Percentiles rank a stretch among this genome's conserved stretches.
Evolutionary conservation across 2,797 vertebrate genomes (phyloP).

Genomic region (Lutjanus campechanus): DNA sequence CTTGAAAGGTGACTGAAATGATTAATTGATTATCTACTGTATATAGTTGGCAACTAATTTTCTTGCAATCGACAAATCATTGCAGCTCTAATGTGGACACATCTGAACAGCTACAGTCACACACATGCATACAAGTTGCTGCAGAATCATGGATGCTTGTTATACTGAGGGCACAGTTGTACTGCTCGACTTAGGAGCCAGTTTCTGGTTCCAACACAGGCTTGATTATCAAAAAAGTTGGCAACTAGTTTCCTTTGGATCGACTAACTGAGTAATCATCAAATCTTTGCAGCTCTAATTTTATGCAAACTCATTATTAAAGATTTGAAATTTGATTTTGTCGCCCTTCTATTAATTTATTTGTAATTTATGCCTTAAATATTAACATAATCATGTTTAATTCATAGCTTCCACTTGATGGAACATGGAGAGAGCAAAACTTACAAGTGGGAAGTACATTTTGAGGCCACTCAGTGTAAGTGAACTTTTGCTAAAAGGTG

Average conservation of each 20-base stretch:
- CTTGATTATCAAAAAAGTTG: constrained; percentile 27
- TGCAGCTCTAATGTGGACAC: constrained; percentile 6
- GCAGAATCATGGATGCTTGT: constrained; percentile 27
- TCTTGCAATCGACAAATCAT: too few relatives aligned
- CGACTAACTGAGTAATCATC: too few relatives aligned
- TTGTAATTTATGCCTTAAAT: constrained; percentile 12
- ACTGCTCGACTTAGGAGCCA: not conserved
- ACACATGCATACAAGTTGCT: constrained; percentile 21
- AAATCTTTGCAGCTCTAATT: too few relatives aligned
- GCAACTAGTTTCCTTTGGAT: too few relatives aligned
- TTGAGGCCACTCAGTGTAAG: constrained; percentile 57
- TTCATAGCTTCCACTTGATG: constrained; percentile 10
- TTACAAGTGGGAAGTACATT: constrained; percentile 47
- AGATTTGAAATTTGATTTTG: not conserved
- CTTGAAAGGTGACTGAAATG: too few relatives aligned
- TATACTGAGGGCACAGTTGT: constrained; percentile 45
- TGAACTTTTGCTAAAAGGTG: constrained; percentile 69
- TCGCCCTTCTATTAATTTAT: constrained; percentile 7
- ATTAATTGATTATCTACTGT: too few relatives aligned
- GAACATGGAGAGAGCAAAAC: constrained; percentile 35
- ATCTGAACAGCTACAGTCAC: constrained; percentile 19
- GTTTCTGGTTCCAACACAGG: constrained; percentile 22
- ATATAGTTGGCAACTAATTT: too few relatives aligned
- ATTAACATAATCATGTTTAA: constrained; percentile 31
- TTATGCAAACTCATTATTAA: not conserved